Evolutionary conservation across 2,888 invertebrate species (phyloP).

Genomic region (Meteorus colon): DNA sequence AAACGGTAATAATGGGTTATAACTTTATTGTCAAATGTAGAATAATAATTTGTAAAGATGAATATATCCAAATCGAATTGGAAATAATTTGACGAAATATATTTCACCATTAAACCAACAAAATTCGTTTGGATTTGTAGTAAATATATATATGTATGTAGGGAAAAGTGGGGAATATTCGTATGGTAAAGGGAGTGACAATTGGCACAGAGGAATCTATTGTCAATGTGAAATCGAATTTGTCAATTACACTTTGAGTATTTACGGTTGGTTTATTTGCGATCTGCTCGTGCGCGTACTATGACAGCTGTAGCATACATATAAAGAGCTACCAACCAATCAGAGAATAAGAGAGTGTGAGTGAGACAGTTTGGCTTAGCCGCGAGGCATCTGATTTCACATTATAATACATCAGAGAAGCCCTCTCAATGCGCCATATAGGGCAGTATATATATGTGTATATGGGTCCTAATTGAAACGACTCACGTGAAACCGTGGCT

Average conservation of each 20-base stretch:
- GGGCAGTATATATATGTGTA: neutral
- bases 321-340: slow-evolving; percentile 18
- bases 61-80: slow-evolving; percentile 18
- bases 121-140: neutral
- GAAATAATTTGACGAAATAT: slow-evolving; percentile 8
- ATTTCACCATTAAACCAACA: neutral
- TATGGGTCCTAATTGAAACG: slow-evolving; percentile 61
- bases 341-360: neutral
- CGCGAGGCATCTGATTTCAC: slow-evolving; percentile 64
- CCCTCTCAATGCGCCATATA: neutral
- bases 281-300: slow-evolving; percentile 46
- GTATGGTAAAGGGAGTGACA: slow-evolving; percentile 49
- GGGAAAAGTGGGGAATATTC: slow-evolving; percentile 58
- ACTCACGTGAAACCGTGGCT: slow-evolving; percentile 64
- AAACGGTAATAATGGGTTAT: slow-evolving; percentile 26
- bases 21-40: slow-evolving; percentile 13
- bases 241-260: slow-evolving; percentile 70
- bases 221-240: slow-evolving; percentile 68
- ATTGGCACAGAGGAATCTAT: slow-evolving; percentile 39
- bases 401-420: slow-evolving; percentile 62
- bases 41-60: neutral
- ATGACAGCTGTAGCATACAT: slow-evolving; percentile 53
- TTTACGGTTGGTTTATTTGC: slow-evolving; percentile 71
- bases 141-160: slow-evolving; percentile 38
- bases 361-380: slow-evolving; percentile 45